Base-by-base conservation (phyloP, 2,888 invertebrate species). In the Strigamia maritima region DNA sequence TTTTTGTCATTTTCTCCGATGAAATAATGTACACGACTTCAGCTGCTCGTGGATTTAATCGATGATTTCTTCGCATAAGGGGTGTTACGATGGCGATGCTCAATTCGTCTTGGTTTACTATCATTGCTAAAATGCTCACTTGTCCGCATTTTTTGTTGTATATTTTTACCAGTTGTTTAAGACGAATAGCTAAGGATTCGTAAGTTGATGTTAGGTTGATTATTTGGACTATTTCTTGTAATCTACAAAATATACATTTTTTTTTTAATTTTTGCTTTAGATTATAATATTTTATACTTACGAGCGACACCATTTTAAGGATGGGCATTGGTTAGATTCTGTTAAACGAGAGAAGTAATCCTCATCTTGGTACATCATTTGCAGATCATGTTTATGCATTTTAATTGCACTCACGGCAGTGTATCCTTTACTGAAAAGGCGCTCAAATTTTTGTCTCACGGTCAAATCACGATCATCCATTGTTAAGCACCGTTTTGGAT, bases 91-190 rank as follows among this genome's bases (percentile, higher is more conserved):
- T 60, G 6, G 60, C 60, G 19, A 60, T 60, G 60, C 60, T 60
- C 24, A 60, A 60, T 19, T 60, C 60, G 7, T 60, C 60, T 24
- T 60, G 60, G 24, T 60, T 60, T 24, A 60, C 24, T 19, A 60
- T 60, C 22, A 60, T 24, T 3, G 60, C 60, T 12, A 60, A 24
- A 19, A 60, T 60, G 60, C 60, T 60, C 19, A 60, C 60, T 60
- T 60, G 60, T 60, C 60, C 60, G 60, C 60, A 60, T 60, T 60
- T 60, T 60, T 60, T 60, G 24, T 60, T 60, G 60, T 60, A 60
- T 24, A 60, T 24, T 7, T 60, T 60, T 2, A 60, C 60, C 24
- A 22, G n/a, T 60, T 60, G 60, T 60, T 60, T 60, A 3, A 60
- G 60, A 19, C 60, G 60, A 24, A 60, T 60, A 60, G 60, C 60